These are phyloP conservation scores for Rhopalosiphum nymphaeae DNA, from an alignment of 2,888 invertebrate genomes.

Conservation along the genomic window DNA sequence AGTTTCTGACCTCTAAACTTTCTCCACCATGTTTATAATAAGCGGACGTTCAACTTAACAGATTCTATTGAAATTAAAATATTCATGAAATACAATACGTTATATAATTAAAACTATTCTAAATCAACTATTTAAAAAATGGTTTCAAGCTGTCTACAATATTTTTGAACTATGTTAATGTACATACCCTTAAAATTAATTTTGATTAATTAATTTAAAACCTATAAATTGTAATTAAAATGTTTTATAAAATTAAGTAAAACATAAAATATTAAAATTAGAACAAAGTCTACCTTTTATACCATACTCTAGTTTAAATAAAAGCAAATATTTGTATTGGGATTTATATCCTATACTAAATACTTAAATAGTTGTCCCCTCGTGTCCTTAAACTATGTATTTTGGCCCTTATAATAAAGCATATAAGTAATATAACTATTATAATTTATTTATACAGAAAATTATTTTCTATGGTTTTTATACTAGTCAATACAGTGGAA, in stretches of 20 bases:
- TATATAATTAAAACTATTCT: not conserved
- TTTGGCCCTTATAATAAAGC: not conserved
- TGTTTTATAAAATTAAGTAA: not conserved
- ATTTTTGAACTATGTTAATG: not conserved
- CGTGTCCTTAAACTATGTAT: not conserved
- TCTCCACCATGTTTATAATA: not conserved
- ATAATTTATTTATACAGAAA: not conserved
- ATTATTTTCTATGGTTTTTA: not conserved
- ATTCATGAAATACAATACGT: not conserved
- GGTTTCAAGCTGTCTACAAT: not conserved
- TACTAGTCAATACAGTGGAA: not conserved
- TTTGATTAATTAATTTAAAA: not conserved
- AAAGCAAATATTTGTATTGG: not conserved
- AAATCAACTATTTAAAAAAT: not conserved
- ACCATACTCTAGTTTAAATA: not conserved
- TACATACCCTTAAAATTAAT: not conserved
- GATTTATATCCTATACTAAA: not conserved
- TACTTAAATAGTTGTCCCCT: no score
- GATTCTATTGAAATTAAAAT: not conserved
- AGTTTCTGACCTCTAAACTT: not conserved
- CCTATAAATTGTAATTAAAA: not conserved
- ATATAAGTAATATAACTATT: not conserved
- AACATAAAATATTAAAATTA: not conserved
- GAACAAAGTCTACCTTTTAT: not conserved
- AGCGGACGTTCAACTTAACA: not conserved